Evolutionary conservation across 1,140 invertebrate species (phyloP), one percentile per base, ranked within the genome.

Genomic region (Lasioglossum albipes): DNA sequence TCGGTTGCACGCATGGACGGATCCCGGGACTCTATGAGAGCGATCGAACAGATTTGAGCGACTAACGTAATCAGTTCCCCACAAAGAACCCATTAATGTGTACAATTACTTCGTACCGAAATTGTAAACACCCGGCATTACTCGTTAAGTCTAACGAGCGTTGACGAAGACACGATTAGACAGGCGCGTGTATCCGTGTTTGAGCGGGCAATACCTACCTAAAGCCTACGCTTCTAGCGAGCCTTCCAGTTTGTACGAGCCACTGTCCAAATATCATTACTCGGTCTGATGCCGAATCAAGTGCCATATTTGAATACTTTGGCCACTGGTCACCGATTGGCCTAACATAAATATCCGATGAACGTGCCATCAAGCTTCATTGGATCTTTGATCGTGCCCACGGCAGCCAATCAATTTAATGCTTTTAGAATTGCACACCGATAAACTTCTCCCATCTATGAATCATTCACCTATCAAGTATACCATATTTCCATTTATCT

Each of bases 221-320:
- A 59, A 22, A 59, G n/a, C 16, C 52, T 20, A 54, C 52, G 52
- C 52, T 69, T 73, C 70, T 45, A 72, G 59, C 54, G 41, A 18
- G 18, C 52, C 59, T n/a, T 65, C 54, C 70, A 31, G 62, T 69
- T 66, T 76, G 68, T 71, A 70, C 81, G 49, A 69, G 70, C 31
- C 52, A 70, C 70, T 82, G 71, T 82, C 75, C 81, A 82, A 82
- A 82, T 79, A 82, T 79, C 76, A 82, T 82, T 82, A 82, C 70
- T 74, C 81, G 76, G 68, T 79, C 79, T 72, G 57, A 72, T 79
- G 81, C 76, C 41, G 69, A 82, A 72, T 64, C 81, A 74, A 79
- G 79, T 70, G 81, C 77, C 54, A 79, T 82, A 79, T 79, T 70
- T 57, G 42, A 70, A 70, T 54, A 70, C 52, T 70, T 49, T 31